Evolutionary conservation across 2,113 vertebrate species (phyloP).

Genomic region (Sminthopsis crassicaudata): DNA sequence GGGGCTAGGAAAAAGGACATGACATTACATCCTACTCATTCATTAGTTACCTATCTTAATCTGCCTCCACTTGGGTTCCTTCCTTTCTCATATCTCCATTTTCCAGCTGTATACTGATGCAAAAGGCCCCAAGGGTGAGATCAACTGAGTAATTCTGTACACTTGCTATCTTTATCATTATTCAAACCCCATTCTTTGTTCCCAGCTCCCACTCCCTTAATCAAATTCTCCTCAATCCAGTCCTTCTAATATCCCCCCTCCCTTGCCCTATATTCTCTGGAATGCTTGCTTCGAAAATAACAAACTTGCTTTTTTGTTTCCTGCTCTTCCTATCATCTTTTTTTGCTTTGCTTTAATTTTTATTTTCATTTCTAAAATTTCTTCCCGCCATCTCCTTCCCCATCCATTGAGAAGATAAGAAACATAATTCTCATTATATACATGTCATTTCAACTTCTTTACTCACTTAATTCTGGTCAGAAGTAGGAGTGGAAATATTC

Average conservation of each 20-base stretch:
- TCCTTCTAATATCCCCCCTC: background rate
- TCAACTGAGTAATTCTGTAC: background rate
- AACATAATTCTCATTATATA: too few relatives aligned
- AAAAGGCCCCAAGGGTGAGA: background rate
- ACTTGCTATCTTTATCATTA: background rate
- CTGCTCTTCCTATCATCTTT: background rate
- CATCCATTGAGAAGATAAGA: background rate
- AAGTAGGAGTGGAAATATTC: too few relatives aligned
- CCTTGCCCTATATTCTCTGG: background rate
- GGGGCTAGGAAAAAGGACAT: background rate
- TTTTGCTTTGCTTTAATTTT: background rate
- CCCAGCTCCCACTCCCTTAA: background rate
- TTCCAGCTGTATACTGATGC: background rate
- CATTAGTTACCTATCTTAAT: background rate
- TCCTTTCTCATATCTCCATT: background rate
- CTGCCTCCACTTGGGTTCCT: background rate
- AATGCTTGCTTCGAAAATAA: background rate
- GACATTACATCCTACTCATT: background rate
- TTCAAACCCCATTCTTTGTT: background rate
- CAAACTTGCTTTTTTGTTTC: background rate
- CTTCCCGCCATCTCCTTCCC: background rate
- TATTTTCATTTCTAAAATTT: background rate
- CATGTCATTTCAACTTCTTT: too few relatives aligned
- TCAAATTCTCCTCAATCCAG: background rate
- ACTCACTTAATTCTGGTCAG: too few relatives aligned